A percentile compares a stretch with the other conserved stretches of the same genome.
Conservation (phyloP, 2,113 vertebrate species). For the Thomomys bottae region DNA sequence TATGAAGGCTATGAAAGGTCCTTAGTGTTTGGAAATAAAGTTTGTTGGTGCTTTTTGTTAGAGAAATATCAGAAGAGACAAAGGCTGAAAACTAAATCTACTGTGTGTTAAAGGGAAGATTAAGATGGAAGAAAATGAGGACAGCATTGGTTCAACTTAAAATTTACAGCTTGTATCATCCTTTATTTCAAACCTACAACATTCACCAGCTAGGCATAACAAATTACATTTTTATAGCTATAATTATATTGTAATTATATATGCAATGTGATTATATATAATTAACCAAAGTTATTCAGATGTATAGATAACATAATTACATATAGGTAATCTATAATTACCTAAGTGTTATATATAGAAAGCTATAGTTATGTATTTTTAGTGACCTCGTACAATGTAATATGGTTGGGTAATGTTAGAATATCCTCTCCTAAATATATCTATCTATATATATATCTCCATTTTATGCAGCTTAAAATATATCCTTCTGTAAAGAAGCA, state of each 20-base stretch:
- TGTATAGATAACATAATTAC: constrained; percentile 17
- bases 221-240: not conserved
- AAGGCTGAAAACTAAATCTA: not conserved
- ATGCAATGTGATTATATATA: not conserved
- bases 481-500: not conserved
- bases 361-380: not conserved
- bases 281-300: constrained; percentile 1
- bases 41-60: not conserved
- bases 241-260: not conserved
- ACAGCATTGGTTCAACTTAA: not conserved
- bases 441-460: too few relatives aligned
- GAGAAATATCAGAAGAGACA: not conserved
- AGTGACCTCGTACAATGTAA: not conserved
- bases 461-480: constrained; percentile 38
- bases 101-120: not conserved
- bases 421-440: constrained; percentile 31
- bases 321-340: constrained; percentile 22
- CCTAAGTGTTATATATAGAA: not conserved
- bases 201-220: constrained; percentile 4
- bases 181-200: constrained; percentile 20
- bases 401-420: constrained; percentile 9
- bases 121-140: not conserved
- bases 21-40: not conserved
- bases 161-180: not conserved
- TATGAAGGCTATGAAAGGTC: not conserved